These are phyloP conservation scores for Urocynchramus pylzowi DNA, from an alignment of 2,113 vertebrate genomes.

Conservation along the genomic window DNA sequence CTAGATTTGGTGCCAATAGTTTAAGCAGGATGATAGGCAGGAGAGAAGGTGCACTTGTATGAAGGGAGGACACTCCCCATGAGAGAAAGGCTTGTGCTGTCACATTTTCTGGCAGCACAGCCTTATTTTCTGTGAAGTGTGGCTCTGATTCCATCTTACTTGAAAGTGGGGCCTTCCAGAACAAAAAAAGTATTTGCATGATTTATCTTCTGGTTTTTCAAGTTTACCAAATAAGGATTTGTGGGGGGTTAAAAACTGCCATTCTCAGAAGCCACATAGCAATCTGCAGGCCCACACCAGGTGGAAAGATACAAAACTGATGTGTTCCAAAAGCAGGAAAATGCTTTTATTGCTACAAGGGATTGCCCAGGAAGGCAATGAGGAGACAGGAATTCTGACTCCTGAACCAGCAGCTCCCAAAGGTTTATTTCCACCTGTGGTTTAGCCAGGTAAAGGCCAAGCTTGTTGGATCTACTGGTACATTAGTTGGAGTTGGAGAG, in stretches of 20 bases:
- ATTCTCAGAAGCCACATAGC: background rate
- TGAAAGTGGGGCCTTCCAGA: background rate
- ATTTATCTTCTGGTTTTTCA: background rate
- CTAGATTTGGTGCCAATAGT: background rate
- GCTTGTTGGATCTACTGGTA: background rate
- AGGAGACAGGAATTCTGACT: background rate
- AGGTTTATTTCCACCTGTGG: background rate
- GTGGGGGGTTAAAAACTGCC: background rate
- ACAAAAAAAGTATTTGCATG: background rate
- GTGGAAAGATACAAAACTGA: rapidly evolving
- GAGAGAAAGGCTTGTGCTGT: background rate
- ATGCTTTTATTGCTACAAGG: background rate
- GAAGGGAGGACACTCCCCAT: background rate
- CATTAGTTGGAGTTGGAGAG: background rate
- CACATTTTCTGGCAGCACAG: background rate
- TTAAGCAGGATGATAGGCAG: background rate
- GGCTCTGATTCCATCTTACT: background rate
- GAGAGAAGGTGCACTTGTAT: background rate
- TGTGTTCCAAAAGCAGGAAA: background rate
- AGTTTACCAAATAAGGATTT: background rate
- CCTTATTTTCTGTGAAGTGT: background rate
- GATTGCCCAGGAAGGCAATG: background rate
- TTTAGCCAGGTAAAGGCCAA: background rate
- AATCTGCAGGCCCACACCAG: background rate
- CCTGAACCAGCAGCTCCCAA: background rate